Evolutionary conservation across 2,797 vertebrate genomes (phyloP).

Genomic region (Platyrinchus mystaceus): DNA sequence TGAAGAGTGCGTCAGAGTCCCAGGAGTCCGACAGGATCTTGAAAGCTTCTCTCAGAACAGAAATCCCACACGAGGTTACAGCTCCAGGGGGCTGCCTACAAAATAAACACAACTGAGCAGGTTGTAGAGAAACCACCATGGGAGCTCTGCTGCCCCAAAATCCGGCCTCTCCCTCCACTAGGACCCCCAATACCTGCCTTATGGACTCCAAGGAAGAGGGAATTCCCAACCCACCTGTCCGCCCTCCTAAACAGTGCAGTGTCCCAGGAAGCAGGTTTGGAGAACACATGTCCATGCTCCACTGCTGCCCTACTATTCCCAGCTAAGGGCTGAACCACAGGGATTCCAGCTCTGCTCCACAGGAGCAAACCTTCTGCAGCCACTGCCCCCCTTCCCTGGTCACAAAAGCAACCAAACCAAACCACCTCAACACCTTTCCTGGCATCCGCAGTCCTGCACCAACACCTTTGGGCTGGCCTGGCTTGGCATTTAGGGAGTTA

Average conservation of each 20-base stretch:
- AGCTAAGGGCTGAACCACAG: not conserved
- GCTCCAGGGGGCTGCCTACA: constrained; percentile 57
- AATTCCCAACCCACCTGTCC: accelerated
- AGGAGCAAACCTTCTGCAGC: not conserved
- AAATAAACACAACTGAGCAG: constrained; percentile 47
- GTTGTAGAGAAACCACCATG: not conserved
- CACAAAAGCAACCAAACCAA: not conserved
- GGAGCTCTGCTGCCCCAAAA: not conserved
- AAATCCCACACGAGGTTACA: constrained; percentile 62
- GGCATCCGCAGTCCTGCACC: not conserved
- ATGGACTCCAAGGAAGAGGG: accelerated
- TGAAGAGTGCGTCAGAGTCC: constrained; percentile 66
- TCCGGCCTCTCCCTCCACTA: not conserved
- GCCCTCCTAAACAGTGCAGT: accelerated
- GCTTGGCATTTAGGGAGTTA: not conserved
- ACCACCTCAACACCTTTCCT: not conserved
- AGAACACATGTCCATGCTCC: accelerated
- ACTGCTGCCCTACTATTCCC: not conserved
- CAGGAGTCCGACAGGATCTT: constrained; percentile 64
- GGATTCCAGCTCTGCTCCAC: accelerated
- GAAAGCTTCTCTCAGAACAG: constrained; percentile 77
- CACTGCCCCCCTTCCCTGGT: not conserved
- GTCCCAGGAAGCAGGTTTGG: not conserved
- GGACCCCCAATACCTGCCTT: not conserved
- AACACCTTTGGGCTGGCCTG: not conserved